Evolutionary conservation across 2,888 invertebrate species (phyloP), one percentile per base, ranked within the genome.

Genomic region (Pinctada fucata): DNA sequence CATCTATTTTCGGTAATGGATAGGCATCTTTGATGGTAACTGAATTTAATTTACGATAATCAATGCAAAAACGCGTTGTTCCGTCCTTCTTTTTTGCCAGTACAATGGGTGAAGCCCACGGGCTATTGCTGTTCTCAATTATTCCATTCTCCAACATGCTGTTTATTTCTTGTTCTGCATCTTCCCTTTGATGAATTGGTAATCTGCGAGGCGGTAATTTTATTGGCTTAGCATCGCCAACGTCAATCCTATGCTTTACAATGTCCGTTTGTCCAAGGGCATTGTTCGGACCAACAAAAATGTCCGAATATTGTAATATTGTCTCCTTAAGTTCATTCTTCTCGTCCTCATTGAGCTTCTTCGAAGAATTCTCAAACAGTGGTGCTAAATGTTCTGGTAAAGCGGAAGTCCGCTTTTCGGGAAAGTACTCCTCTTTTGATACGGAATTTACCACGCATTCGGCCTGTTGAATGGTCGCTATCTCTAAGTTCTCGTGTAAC

Each of bases 41-140:
- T 31, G 45, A 16, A 52, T 69, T 69, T 47, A 68, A 48, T n/a
- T 50, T 65, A 13, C 69, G 50, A 58, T 69, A 68, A 66, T 74
- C 74, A 13, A 74, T 66, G 48, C 31, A 65, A 66, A 74, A 74
- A 3, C 70, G 47, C 8, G 51, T 45, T 13, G 58, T 48, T 10
- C 72, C 79, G 58, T 75, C 71, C 48, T 75, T 71, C 48, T 75
- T 75, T 16, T 45, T 67, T 3, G 71, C 75, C 31, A 66, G 16
- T 31, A 31, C 31, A 52, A 79, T 66, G 10, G 66, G 66, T 13
- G 75, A 64, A 2, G 75, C 45, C 75, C 72, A 75, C n/a, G 79
- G 72, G 71, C 71, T 71, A 13, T 65, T 1, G 68, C 71, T 65
- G 31, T 71, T 72, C 51, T 79, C 79, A n/a, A 79, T 79, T 48